These are phyloP conservation scores for Felis catus DNA, from an alignment of 2,113 vertebrate species.

Conservation along the genomic window DNA sequence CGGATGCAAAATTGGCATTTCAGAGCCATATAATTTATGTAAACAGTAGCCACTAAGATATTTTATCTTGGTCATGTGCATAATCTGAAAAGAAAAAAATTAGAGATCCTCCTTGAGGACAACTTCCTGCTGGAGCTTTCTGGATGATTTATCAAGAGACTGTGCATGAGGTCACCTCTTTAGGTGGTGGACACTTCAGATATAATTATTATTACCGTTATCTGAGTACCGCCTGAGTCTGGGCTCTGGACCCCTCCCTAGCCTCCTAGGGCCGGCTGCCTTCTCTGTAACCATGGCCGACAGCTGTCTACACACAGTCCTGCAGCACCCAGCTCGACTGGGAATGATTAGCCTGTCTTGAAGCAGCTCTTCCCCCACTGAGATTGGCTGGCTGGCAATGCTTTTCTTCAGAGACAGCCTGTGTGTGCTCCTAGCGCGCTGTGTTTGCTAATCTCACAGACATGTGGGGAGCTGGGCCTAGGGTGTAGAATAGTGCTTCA, in stretches of 20 bases:
- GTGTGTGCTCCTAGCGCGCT: neutral
- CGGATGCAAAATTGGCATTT: constrained; percentile 57
- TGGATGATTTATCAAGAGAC: constrained; percentile 53
- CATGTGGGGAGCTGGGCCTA: neutral
- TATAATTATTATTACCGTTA: neutral
- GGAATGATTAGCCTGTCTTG: constrained; percentile 54
- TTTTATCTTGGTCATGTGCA: constrained; percentile 58
- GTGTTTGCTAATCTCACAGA: neutral
- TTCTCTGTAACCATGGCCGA: neutral
- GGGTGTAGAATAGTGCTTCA: neutral
- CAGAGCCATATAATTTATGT: constrained; percentile 69
- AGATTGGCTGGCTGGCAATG: neutral
- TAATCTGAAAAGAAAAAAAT: constrained; percentile 26
- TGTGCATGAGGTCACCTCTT: neutral
- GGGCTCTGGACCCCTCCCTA: neutral
- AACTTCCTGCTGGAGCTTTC: constrained; percentile 28
- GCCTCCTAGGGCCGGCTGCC: neutral
- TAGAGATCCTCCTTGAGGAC: neutral
- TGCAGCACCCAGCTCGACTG: constrained; percentile 41
- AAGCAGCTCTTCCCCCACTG: neutral
- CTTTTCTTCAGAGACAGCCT: neutral
- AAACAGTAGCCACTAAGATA: constrained; percentile 48
- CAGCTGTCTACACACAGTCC: constrained; percentile 40
- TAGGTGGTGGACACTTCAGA: constrained; percentile 27
- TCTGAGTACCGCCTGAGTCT: neutral